Evolutionary conservation across 2,888 invertebrate species (phyloP).

Genomic region (Apamea sordens): DNA sequence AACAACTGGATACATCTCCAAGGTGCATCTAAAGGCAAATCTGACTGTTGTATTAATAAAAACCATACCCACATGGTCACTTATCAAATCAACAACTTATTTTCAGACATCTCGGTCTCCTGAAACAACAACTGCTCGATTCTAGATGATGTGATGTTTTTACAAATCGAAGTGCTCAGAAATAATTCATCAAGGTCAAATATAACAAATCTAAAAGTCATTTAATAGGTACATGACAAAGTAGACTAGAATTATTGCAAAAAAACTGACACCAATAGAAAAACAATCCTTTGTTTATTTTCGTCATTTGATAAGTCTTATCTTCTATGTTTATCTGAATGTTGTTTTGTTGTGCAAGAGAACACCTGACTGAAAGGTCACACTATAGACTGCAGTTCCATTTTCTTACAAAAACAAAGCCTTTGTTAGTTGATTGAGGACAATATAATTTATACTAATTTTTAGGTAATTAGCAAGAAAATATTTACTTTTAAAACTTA

Average conservation of each 20-base stretch:
- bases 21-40: background rate
- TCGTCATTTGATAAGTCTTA: slow-evolving; percentile 60
- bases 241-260: slow-evolving; percentile 7
- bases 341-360: slow-evolving; percentile 50
- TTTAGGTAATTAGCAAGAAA: slow-evolving; percentile 1
- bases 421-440: slow-evolving; percentile 30
- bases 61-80: background rate
- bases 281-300: slow-evolving; percentile 61
- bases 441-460: background rate
- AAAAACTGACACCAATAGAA: slow-evolving; percentile 24
- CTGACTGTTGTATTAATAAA: background rate
- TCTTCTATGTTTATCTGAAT: slow-evolving; percentile 56
- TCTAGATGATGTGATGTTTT: background rate
- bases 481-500: background rate
- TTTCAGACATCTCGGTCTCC: background rate
- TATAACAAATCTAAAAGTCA: slow-evolving; percentile 11
- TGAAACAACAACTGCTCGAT: background rate
- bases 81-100: background rate
- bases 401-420: slow-evolving; percentile 24
- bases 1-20: background rate
- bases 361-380: slow-evolving; percentile 48
- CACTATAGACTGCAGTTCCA: slow-evolving; percentile 18
- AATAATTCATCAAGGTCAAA: slow-evolving; percentile 10
- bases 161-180: background rate
- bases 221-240: slow-evolving; percentile 4